A percentile compares a stretch with the other conserved stretches of the same genome.
Evolutionary conservation across 2,113 vertebrate species (phyloP).

Genomic region (Trogon surrucura): DNA sequence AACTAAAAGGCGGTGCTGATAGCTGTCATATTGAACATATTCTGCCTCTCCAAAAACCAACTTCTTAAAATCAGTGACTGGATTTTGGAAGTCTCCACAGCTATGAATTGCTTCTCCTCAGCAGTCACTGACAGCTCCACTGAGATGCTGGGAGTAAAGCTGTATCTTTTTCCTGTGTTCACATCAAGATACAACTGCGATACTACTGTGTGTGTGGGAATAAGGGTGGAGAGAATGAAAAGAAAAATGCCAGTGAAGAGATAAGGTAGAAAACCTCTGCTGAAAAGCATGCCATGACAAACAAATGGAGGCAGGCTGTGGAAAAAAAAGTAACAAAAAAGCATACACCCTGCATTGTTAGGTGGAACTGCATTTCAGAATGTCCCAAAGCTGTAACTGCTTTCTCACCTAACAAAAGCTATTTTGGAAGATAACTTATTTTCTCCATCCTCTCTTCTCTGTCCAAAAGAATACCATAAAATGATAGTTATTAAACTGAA

Average conservation of each 20-base stretch:
- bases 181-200: background rate
- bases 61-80: background rate
- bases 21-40: background rate
- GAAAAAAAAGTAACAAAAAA: background rate
- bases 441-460: background rate
- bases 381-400: background rate
- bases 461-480: background rate
- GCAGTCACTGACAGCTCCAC: background rate
- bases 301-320: background rate
- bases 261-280: background rate
- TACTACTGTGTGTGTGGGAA: background rate
- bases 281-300: background rate
- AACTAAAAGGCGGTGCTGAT: background rate
- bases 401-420: conserved; percentile 1
- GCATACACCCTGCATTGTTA: background rate
- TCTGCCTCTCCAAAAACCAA: background rate
- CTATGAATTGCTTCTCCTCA: background rate
- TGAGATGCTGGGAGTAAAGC: background rate
- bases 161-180: background rate
- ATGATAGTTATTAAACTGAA: background rate
- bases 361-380: background rate
- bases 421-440: conserved; percentile 18
- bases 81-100: background rate
- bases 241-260: background rate
- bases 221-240: background rate